Evolutionary conservation across 2,113 vertebrate genomes (phyloP).

Genomic region (Cheirogaleus medius): DNA sequence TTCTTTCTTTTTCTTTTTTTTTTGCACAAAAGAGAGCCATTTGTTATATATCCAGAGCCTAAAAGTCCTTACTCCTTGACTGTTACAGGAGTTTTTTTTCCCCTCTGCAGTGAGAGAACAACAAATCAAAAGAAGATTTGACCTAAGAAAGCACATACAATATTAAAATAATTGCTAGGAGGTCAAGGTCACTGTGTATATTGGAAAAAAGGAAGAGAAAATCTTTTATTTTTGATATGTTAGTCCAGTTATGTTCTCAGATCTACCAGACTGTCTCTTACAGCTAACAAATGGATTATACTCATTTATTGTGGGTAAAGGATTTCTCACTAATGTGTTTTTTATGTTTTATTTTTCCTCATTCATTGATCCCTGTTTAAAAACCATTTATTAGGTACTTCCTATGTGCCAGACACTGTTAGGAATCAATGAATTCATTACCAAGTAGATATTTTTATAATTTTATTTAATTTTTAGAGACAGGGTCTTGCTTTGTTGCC

Average conservation of each 20-base stretch:
- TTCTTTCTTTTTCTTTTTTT: background rate
- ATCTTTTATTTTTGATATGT: conserved; percentile 9
- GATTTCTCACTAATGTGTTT: background rate
- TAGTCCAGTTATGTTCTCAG: background rate
- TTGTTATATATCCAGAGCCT: conserved; percentile 51
- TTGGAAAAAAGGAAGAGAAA: conserved; percentile 25
- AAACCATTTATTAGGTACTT: background rate
- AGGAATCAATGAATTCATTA: background rate
- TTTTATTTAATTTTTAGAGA: background rate
- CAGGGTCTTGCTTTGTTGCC: background rate
- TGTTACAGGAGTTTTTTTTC: background rate
- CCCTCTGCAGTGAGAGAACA: background rate
- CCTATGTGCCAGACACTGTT: background rate
- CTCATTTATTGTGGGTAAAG: background rate
- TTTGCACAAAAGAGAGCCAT: conserved; percentile 25
- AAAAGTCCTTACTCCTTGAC: conserved; percentile 25
- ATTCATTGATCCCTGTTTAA: background rate
- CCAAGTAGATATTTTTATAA: background rate
- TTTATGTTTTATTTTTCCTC: background rate
- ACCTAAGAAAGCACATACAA: background rate
- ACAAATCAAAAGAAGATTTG: conserved; percentile 57
- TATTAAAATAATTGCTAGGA: conserved; percentile 34
- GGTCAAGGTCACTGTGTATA: conserved; percentile 32
- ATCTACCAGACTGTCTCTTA: background rate
- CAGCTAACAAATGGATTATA: background rate